These are phyloP conservation scores for Hapalemur alaotrensis DNA, from an alignment of 2,797 vertebrate species.

Conservation along the genomic window DNA sequence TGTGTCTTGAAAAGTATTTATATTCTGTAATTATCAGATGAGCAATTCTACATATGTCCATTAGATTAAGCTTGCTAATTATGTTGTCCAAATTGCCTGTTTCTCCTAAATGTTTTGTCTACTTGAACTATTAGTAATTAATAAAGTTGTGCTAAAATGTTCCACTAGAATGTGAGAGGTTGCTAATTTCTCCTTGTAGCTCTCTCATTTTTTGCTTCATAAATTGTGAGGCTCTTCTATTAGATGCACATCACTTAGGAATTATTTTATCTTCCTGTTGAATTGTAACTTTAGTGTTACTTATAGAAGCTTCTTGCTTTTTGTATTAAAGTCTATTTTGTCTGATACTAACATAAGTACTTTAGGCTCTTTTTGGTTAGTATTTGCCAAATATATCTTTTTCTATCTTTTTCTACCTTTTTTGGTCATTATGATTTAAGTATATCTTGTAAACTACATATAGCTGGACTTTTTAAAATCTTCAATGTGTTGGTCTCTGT, in stretches of 20 bases:
- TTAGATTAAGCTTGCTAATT: not conserved
- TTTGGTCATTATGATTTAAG: not conserved
- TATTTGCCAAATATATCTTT: not conserved
- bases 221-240: not conserved
- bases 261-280: not conserved
- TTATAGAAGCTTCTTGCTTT: not conserved
- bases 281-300: not conserved
- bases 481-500: not conserved
- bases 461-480: not conserved
- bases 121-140: not conserved
- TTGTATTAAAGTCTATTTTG: not conserved
- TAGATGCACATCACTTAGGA: not conserved
- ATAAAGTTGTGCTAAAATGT: slow-evolving; percentile 4
- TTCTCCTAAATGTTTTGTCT: not conserved
- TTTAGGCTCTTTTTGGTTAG: not conserved
- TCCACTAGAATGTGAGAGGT: not conserved
- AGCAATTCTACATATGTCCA: not conserved
- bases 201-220: not conserved
- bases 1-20: not conserved
- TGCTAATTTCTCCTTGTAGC: not conserved
- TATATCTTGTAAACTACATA: not conserved
- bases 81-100: not conserved
- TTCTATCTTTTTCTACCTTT: not conserved
- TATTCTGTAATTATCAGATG: not conserved
- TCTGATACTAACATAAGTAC: not conserved